phyloP scores from a whole-genome alignment of 2,797 vertebrate genomes.

The Sciaenops ocellatus region DNA sequence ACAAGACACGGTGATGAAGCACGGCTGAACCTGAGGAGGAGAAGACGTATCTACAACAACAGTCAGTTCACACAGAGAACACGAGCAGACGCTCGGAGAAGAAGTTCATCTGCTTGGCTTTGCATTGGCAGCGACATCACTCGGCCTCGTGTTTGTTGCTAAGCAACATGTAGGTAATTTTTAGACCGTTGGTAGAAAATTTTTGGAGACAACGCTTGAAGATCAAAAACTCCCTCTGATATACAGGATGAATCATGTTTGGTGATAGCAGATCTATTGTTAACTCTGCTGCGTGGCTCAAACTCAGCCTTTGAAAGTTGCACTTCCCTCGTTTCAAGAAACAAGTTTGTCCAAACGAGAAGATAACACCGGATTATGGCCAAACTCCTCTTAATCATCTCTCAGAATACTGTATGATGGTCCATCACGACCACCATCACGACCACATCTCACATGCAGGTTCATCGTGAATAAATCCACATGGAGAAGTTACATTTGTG shows the following conservation, averaged over 20 bases:
- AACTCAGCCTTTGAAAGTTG: not conserved
- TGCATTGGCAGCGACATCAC: constrained; percentile 17
- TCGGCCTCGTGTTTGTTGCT: constrained; percentile 43
- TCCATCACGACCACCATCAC: too few relatives aligned
- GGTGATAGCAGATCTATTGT: constrained; percentile 28
- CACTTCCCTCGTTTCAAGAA: too few relatives aligned
- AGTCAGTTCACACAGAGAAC: constrained; percentile 15
- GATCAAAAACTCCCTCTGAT: constrained; percentile 35
- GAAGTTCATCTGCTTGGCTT: constrained; percentile 1
- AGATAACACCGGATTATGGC: too few relatives aligned
- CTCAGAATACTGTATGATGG: too few relatives aligned
- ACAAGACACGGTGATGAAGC: not conserved
- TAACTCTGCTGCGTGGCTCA: constrained; percentile 14
- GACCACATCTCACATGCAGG: too few relatives aligned
- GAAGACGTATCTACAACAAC: constrained; percentile 17
- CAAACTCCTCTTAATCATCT: too few relatives aligned
- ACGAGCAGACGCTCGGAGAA: not conserved
- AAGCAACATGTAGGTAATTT: constrained; percentile 44
- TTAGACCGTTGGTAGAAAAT: constrained; percentile 37
- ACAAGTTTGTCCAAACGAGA: too few relatives aligned
- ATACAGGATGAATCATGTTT: constrained; percentile 39
- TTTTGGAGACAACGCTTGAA: constrained; percentile 32
- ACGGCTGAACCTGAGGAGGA: constrained; percentile 27
- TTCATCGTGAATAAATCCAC: too few relatives aligned
- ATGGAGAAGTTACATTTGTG: too few relatives aligned